These are phyloP conservation scores for Acrobasis repandana DNA, from an alignment of 2,888 invertebrate species.

Conservation along the genomic window DNA sequence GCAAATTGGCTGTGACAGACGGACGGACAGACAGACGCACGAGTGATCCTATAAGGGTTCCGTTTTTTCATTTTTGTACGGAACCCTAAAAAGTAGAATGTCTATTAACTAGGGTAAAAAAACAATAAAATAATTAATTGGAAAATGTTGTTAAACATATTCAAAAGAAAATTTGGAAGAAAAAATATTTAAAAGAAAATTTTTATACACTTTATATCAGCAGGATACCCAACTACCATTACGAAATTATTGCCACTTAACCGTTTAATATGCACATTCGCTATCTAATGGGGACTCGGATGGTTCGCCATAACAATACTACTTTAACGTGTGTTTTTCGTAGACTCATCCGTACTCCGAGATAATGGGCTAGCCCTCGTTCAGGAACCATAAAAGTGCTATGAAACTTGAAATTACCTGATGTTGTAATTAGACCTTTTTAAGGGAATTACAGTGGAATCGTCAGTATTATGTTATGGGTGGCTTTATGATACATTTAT, in stretches of 20 bases:
- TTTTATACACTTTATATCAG: neutral
- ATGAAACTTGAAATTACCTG: constrained; percentile 21
- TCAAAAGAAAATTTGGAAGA: too few relatives aligned
- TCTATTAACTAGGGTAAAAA: too few relatives aligned
- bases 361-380: neutral
- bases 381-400: constrained; percentile 10
- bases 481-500: neutral
- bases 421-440: constrained; percentile 14
- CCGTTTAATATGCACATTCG: neutral
- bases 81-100: too few relatives aligned
- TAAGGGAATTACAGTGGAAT: constrained; percentile 4
- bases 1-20: too few relatives aligned
- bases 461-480: neutral
- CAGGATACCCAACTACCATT: neutral
- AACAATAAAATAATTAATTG: too few relatives aligned
- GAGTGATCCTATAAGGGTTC: too few relatives aligned
- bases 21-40: too few relatives aligned
- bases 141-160: too few relatives aligned
- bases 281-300: neutral
- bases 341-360: neutral
- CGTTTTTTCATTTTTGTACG: too few relatives aligned
- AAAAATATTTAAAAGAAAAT: too few relatives aligned
- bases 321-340: neutral
- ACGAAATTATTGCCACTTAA: neutral
- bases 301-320: constrained; percentile 4